A percentile compares a stretch with the other conserved stretches of the same genome.
These are phyloP conservation scores for Cremastinae sp. DNA, from an alignment of 2,888 invertebrate genomes.

Conservation along the genomic window DNA sequence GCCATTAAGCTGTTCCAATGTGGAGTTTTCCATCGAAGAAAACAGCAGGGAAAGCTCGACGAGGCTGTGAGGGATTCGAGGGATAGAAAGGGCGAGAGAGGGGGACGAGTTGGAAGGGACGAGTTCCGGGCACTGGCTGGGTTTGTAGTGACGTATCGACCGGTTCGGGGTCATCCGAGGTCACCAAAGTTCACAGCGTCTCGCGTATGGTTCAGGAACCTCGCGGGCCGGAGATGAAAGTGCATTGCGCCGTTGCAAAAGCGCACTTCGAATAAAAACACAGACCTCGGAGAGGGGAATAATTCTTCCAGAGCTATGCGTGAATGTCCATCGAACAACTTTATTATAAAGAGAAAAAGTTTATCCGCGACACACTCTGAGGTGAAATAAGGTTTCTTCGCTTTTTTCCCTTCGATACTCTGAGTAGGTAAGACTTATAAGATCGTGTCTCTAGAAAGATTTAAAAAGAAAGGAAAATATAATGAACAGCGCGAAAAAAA, in stretches of 20 bases:
- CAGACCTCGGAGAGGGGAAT: too few relatives aligned
- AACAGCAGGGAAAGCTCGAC: constrained; percentile 1
- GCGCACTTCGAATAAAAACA: constrained; percentile 42
- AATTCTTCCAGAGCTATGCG: too few relatives aligned
- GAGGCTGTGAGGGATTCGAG: constrained; percentile 9
- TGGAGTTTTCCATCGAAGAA: background rate
- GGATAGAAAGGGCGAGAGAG: constrained; percentile 11
- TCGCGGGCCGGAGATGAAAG: constrained; percentile 44
- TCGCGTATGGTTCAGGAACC: constrained; percentile 70
- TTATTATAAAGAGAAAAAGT: too few relatives aligned
- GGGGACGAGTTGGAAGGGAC: constrained; percentile 23
- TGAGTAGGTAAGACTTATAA: too few relatives aligned
- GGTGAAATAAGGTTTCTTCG: too few relatives aligned
- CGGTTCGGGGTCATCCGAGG: constrained; percentile 76
- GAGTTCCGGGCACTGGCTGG: constrained; percentile 47
- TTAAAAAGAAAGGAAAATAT: too few relatives aligned
- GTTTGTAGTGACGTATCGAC: constrained; percentile 76
- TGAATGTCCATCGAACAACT: too few relatives aligned
- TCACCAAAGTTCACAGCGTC: constrained; percentile 78
- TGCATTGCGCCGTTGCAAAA: constrained; percentile 50
- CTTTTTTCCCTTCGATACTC: too few relatives aligned
- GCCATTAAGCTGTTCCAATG: too few relatives aligned
- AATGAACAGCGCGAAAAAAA: too few relatives aligned
- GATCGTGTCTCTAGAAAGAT: too few relatives aligned
- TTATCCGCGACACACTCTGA: too few relatives aligned